Base-by-base conservation (phyloP, 2,797 vertebrate species). In the Rhinatrema bivittatum region DNA sequence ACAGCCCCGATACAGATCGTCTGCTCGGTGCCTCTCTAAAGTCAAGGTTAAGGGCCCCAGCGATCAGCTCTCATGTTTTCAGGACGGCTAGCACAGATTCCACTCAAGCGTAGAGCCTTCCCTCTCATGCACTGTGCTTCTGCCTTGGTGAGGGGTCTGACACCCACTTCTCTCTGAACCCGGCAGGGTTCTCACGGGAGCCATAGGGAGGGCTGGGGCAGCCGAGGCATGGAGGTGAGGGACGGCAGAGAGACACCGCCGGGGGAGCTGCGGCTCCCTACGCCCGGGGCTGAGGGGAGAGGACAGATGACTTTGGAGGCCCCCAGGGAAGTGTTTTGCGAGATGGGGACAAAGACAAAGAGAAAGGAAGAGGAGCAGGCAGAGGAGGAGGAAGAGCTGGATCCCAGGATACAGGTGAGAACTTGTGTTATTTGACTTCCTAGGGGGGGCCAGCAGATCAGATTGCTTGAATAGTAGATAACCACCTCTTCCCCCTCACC, bases 361-460 rank as follows among this genome's bases (percentile, higher is more conserved):
- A 44, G 16, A 10, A 9, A n/a, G 5, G 9, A 17, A 3, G 44
- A 53, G 4, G 55, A 46, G 3, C 37, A 42, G 7, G 17, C 26
- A 3, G 55, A 79, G 42, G 72, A 75, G 29, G 86, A 88, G 32
- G 86, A 90, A 46, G 86, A 90, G 32, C 48, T 92, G 39, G 89
- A 91, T 42, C 88, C 89, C 9, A 76, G 88, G 44, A 91, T 91
- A 29, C 89, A 89, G 85, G 87, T 76, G 60, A 17, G 66, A 29
- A 9, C 4, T 5, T 9, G 9, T 7, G 10, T 13, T 25, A 19
- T 22, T 11, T 9, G 21, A 23, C 17, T 18, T 10, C 3, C 10
- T 15, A 20, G 10, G 20, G 21, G 13, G 42, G 53, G 16, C 68
- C n/a, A n/a, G n/a, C n/a, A n/a, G n/a, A n/a, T n/a, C n/a, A n/a